These are phyloP conservation scores for Chirona hameri DNA, from an alignment of 2,888 invertebrate species.

Conservation along the genomic window DNA sequence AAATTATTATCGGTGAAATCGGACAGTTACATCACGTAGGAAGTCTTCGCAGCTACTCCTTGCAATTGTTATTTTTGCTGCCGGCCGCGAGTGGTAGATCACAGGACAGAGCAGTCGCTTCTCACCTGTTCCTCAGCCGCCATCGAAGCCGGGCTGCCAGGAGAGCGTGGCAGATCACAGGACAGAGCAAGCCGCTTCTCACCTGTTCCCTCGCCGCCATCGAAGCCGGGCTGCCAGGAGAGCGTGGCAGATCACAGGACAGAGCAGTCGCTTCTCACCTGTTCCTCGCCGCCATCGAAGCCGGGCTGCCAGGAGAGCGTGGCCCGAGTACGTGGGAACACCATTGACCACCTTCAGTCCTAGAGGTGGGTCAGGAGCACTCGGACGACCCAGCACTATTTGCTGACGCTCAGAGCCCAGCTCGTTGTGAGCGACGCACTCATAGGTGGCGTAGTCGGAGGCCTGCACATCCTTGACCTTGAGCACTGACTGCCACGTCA, in stretches of 20 bases:
- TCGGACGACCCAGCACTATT: not conserved
- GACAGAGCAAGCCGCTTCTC: too few relatives aligned
- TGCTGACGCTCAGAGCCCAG: constrained; percentile 59
- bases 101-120: not conserved
- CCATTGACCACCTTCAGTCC: constrained; percentile 58
- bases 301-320: constrained; percentile 50
- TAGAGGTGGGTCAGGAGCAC: constrained; percentile 66
- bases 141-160: too few relatives aligned
- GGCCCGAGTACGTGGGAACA: constrained; percentile 48
- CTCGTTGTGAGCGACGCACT: constrained; percentile 82
- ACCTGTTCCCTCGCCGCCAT: too few relatives aligned
- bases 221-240: too few relatives aligned
- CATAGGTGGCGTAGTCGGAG: constrained; percentile 84
- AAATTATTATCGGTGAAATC: too few relatives aligned
- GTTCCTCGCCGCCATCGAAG: constrained; percentile 49
- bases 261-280: too few relatives aligned
- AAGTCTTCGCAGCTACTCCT: too few relatives aligned
- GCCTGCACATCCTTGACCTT: constrained; percentile 73
- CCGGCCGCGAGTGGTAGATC: not conserved
- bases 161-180: too few relatives aligned
- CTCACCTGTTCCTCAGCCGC: too few relatives aligned
- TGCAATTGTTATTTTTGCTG: not conserved
- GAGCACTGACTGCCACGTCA: constrained; percentile 75
- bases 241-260: too few relatives aligned
- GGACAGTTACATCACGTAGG: too few relatives aligned